Evolutionary conservation across 2,113 vertebrate genomes (phyloP), one percentile per base, ranked within the genome.

Genomic region (Myrmecophaga tridactyla): DNA sequence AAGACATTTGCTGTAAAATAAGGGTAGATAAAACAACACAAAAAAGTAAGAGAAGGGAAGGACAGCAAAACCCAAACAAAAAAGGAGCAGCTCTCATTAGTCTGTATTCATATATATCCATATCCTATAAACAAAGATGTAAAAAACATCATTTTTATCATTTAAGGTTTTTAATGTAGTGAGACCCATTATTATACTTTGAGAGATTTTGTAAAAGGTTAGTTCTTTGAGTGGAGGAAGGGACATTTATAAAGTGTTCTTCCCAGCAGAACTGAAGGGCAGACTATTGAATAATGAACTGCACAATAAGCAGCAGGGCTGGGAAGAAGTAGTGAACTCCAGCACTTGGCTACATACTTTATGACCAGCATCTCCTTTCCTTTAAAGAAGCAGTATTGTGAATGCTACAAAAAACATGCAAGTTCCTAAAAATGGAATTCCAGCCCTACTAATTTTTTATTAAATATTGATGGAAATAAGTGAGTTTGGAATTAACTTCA

Each of bases 1-100:
- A 95, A 95, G 63, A 86, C 46, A 94, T 96, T 96, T 97, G 23
- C 86, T 92, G 21, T 62, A 46, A 97, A 98, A 97, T 96, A 97
- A 97, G 97, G 0, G 0, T 17, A 92, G 75, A 86, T 81, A 11
- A 97, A 86, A n/a, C n/a, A n/a, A n/a, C n/a, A n/a, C 7, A 48
- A 48, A 41, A 48, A 76, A 86, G 43, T 46, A 9, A 31, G 83
- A 72, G 17, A n/a, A 12, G 13, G 41, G 17, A 12, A 20, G 18
- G 34, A 3, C 18, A 67, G 14, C 39, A 75, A 88, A 92, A 75
- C 39, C 21, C 75, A 65, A 96, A 36, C 39, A 88, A 89, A 77
- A 56, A n/a, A 89, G 31, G 23, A 58, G n/a, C 85, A 31, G 27
- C 9, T 92, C 90, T 86, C 14, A 29, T 76, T 62, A 72, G 5